Evolutionary conservation across 2,797 vertebrate species (phyloP).

Genomic region (Hyperoplus immaculatus): DNA sequence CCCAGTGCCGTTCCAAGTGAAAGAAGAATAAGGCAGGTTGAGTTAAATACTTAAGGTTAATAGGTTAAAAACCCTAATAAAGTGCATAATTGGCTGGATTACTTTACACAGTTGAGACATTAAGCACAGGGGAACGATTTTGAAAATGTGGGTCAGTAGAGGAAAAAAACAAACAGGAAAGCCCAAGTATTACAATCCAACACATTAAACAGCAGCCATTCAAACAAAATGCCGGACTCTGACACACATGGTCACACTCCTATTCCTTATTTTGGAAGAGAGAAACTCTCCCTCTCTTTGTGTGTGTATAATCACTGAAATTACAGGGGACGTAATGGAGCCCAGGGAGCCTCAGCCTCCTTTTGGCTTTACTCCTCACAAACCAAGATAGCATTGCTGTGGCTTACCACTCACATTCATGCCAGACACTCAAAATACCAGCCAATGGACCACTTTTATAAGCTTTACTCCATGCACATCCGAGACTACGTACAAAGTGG

Average conservation of each 20-base stretch:
- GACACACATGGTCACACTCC: conserved; percentile 71
- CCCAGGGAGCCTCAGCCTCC: conserved; percentile 79
- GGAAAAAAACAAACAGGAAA: conserved; percentile 54
- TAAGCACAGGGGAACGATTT: conserved; percentile 41
- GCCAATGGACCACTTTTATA: conserved; percentile 79
- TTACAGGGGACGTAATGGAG: conserved; percentile 84
- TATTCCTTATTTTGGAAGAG: conserved; percentile 74
- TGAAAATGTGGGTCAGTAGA: conserved; percentile 41
- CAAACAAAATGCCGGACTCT: conserved; percentile 70
- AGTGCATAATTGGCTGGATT: conserved; percentile 23
- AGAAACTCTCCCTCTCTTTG: conserved; percentile 59
- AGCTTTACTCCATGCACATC: conserved; percentile 79
- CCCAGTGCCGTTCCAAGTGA: conserved; percentile 38
- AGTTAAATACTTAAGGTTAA: conserved; percentile 38
- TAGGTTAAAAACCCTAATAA: conserved; percentile 41
- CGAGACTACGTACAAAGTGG: conserved; percentile 70
- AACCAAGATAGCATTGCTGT: conserved; percentile 86
- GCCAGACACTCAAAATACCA: conserved; percentile 84
- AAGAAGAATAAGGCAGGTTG: conserved; percentile 22
- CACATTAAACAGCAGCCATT: conserved; percentile 66
- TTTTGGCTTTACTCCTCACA: conserved; percentile 76
- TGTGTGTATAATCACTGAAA: conserved; percentile 80
- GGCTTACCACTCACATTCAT: conserved; percentile 82
- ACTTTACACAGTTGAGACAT: conserved; percentile 28
- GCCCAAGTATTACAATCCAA: conserved; percentile 39